Evolutionary conservation across 1,140 invertebrate species (phyloP).

Genomic region (Drosophila melanica): DNA sequence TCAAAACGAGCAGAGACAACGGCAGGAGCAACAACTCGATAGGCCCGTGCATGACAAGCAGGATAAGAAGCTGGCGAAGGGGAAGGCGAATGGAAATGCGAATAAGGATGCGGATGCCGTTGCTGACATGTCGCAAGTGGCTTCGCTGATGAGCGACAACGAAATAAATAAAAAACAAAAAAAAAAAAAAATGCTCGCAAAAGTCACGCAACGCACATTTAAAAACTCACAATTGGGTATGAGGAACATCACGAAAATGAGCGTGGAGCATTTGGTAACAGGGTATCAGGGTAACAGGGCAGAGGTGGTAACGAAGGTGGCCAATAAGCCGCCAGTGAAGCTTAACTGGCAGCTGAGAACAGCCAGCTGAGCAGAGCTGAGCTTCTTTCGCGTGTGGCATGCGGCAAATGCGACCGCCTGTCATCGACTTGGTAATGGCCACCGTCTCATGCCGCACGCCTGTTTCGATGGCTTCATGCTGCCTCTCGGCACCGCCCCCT

Average conservation of each 20-base stretch:
- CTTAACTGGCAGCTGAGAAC: constrained; percentile 27
- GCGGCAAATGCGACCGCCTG: constrained; percentile 20
- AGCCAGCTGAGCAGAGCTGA: constrained; percentile 21
- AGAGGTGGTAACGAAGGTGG: background rate
- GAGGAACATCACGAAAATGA: constrained; percentile 16
- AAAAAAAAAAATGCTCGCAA: constrained; percentile 53
- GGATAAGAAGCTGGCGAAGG: background rate
- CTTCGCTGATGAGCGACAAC: constrained; percentile 57
- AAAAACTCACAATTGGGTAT: constrained; percentile 35
- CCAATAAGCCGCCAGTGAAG: constrained; percentile 29
- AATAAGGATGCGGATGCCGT: constrained; percentile 36
- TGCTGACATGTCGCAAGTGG: constrained; percentile 63
- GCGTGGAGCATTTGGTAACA: background rate
- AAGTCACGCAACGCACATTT: constrained; percentile 75
- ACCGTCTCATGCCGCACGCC: background rate
- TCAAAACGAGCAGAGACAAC: constrained; percentile 28
- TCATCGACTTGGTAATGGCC: constrained; percentile 30
- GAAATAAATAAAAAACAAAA: constrained; percentile 25
- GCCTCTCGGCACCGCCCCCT: constrained; percentile 7
- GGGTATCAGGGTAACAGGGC: background rate
- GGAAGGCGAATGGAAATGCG: constrained; percentile 14
- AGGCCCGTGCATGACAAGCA: constrained; percentile 23
- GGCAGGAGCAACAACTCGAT: constrained; percentile 13
- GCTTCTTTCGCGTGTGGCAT: constrained; percentile 18
- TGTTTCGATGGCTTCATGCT: constrained; percentile 42